Conservation (phyloP, 2,888 invertebrate genomes). For the Azorinus chamasolen region DNA sequence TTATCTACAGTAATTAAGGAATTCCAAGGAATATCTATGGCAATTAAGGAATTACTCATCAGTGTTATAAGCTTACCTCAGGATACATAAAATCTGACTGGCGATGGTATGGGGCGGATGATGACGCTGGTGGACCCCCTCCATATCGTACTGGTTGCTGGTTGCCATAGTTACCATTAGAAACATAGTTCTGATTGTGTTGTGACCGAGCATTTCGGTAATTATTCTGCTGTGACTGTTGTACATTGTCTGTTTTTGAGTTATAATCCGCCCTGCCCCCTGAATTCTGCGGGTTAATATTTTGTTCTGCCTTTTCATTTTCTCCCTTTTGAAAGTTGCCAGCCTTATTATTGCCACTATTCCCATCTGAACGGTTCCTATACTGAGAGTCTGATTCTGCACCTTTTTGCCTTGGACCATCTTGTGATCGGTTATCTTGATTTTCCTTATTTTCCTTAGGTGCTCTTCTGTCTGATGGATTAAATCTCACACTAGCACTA, state of each 20-base stretch:
- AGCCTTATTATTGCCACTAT: conserved; percentile 22
- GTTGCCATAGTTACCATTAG: conserved; percentile 36
- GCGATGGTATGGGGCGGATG: conserved; percentile 40
- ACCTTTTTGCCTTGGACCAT: conserved; percentile 13
- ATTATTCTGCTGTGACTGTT: conserved; percentile 17
- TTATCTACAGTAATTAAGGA: too few relatives aligned
- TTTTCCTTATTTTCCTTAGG: conserved; percentile 10
- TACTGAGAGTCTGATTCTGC: conserved; percentile 18
- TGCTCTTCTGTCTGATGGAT: conserved; percentile 6
- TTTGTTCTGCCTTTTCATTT: background rate
- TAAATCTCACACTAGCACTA: background rate
- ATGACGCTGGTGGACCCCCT: conserved; percentile 7
- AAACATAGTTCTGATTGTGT: conserved; percentile 18
- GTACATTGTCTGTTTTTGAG: conserved; percentile 29
- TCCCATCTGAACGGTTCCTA: conserved; percentile 14
- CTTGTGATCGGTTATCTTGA: conserved; percentile 10
- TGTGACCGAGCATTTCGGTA: conserved; percentile 21
- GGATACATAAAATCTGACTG: conserved; percentile 47
- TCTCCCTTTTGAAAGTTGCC: conserved; percentile 12
- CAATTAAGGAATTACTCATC: too few relatives aligned
- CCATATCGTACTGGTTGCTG: conserved; percentile 19
- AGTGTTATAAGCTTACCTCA: conserved; percentile 20
- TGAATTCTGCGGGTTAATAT: too few relatives aligned
- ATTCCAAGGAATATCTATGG: too few relatives aligned
- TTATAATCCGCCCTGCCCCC: conserved; percentile 12